Base-by-base conservation (phyloP, 2,797 vertebrate genomes). In the Lates japonicus region DNA sequence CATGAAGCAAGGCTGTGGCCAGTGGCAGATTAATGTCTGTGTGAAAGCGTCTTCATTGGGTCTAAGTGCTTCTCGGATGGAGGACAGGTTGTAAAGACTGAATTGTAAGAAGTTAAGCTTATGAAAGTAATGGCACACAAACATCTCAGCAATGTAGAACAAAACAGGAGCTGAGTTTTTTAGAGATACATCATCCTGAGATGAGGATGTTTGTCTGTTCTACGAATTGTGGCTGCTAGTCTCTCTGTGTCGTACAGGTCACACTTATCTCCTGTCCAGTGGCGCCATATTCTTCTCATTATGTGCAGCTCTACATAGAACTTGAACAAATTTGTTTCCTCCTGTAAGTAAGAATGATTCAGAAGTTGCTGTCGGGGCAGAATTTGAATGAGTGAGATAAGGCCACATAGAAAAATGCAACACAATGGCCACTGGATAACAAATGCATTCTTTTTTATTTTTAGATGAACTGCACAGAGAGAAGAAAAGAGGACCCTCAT, bases 371-470 rank as follows among this genome's bases (percentile, higher is more conserved):
- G 88, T 85, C 69, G 33, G 86, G 86, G 90, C 90, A 86, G 90
- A 93, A 95, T 94, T 92, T 92, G 87, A 95, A 95, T 93, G 89
- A 86, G 75, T 70, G 73, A 87, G 94, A 95, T 95, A 95, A 94
- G 91, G 84, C 82, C 79, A 80, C 51, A 58, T 61, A 83, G 60
- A 76, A 66, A 91, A 90, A 91, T 87, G 87, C 85, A 87, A 88
- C 89, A 91, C 87, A 94, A 90, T 84, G 87, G 88, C 82, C 48
- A 33, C 25, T 59, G 89, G 90, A 93, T 94, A 92, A 91, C 89
- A 91, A 93, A 92, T 86, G 74, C 86, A 87, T 89, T 81, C 69
- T 74, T 71, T 86, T 82, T 78, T 82, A 81, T 90, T 91, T 93
- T 90, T 80, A 85, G 82, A 83, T 82, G 62, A 82, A 78, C 85